Conservation (phyloP, 1,140 invertebrate genomes). For the Heterodera schachtii region DNA sequence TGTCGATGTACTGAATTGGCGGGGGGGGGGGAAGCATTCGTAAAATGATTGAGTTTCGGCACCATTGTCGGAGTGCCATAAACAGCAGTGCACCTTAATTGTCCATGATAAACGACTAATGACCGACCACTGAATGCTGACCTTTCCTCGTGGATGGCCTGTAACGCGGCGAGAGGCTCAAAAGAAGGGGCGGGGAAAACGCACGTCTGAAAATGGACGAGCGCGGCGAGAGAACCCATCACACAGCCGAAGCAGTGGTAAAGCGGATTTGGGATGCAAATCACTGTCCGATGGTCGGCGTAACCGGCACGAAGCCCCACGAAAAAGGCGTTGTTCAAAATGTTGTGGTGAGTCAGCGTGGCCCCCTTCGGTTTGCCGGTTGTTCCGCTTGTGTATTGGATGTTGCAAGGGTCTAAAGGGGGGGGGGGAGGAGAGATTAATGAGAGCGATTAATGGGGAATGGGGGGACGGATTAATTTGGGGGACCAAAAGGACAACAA, state of each 20-base stretch:
- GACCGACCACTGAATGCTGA: neutral
- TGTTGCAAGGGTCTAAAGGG: constrained; percentile 61
- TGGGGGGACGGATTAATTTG: too few species aligned
- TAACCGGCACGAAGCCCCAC: constrained; percentile 72
- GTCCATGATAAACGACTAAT: neutral
- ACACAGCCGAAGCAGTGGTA: constrained; percentile 88
- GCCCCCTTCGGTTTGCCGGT: constrained; percentile 87
- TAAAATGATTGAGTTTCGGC: neutral
- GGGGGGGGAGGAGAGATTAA: neutral
- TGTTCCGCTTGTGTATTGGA: constrained; percentile 70
- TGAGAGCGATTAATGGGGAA: neutral
- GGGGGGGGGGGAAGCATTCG: neutral
- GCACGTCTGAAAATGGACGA: constrained; percentile 74
- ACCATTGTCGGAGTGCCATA: constrained; percentile 97
- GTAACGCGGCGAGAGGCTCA: constrained; percentile 74
- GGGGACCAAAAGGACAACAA: neutral
- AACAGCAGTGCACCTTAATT: constrained; percentile 75
- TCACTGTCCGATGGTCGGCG: constrained; percentile 64
- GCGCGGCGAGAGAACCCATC: constrained; percentile 72
- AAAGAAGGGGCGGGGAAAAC: constrained; percentile 76
- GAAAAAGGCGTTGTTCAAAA: constrained; percentile 83
- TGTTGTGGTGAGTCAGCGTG: constrained; percentile 78
- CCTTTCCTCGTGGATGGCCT: constrained; percentile 60
- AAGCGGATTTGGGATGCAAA: constrained; percentile 79
- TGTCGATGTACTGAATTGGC: constrained; percentile 73